phyloP scores from a whole-genome alignment of 2,113 vertebrate species.

The Tetrax tetrax region DNA sequence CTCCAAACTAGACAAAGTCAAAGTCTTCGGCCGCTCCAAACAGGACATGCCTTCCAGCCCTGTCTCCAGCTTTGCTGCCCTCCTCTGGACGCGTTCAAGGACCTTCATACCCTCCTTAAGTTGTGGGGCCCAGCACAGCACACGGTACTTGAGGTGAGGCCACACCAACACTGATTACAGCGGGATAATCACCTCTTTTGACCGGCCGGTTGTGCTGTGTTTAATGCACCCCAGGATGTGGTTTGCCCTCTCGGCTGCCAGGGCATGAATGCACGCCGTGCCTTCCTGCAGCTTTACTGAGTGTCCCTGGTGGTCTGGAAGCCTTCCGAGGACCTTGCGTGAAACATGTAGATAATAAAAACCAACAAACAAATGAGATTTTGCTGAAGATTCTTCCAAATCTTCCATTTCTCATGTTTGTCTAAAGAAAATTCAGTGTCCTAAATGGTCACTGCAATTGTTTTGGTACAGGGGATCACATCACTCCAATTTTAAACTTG shows the following conservation, averaged over 20 bases:
- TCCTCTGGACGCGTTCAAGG: not conserved
- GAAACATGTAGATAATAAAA: not conserved
- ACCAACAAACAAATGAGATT: not conserved
- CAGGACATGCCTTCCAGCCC: not conserved
- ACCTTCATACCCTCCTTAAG: not conserved
- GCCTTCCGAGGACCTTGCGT: not conserved
- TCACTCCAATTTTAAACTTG: not conserved
- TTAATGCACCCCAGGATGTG: no score
- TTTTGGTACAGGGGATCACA: not conserved
- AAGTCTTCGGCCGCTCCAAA: no score
- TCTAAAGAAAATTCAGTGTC: not conserved
- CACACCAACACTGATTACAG: not conserved
- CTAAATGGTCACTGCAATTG: not conserved
- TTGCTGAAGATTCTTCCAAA: not conserved
- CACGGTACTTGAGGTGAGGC: accelerated
- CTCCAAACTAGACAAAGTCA: not conserved
- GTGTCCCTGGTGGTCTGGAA: not conserved
- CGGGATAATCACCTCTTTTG: no score
- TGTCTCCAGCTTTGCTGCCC: not conserved
- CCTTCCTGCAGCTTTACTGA: not conserved
- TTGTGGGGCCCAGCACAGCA: not conserved
- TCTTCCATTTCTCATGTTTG: not conserved
- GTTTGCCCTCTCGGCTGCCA: no score
- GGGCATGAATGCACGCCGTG: not conserved
- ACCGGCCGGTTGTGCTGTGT: no score